Base-by-base conservation (phyloP, 2,888 invertebrate genomes). In the Diadromus collaris region DNA sequence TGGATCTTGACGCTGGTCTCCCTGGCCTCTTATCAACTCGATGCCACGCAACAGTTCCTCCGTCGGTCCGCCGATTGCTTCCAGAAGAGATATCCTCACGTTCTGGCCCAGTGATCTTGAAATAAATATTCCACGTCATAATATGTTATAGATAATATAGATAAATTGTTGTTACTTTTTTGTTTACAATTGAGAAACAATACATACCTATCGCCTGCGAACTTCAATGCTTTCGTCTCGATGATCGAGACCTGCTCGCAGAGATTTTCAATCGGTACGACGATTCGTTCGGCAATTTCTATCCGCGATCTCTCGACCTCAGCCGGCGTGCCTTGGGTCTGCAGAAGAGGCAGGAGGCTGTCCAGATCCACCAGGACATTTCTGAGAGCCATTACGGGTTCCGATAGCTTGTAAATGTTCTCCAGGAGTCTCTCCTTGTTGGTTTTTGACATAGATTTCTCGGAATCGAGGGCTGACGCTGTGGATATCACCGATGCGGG, bases 21-120 rank as follows among this genome's bases (percentile, higher is more conserved):
- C 84, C 16, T 87, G 86, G 2, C 84, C 80, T 54, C 86, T 87
- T 44, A 90, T 87, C 41, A 90, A 76, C 77, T 90, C 90, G 63
- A 88, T 82, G 2, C 89, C 89, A 0, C 90, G 86, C 13, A 90
- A 81, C 19, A 90, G 85, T 75, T 90, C 90, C 68, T 90, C 90
- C 2, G 87, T 88, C 2, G 90, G 89, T 1, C 89, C 90, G 24
- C 90, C 87, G 9, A 90, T 86, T 2, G 86, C 79, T 83, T 90
- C 90, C 58, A 90, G 67, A 46, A 90, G 78, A 3, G 89, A 86
- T 38, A 90, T 88, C 38, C 89, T 81, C 4, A 86, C 80, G 1
- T 81, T 85, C 74, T 89, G 90, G 6, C 74, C 65, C 19, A 88
- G 70, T 0, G 90, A 88, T 51, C 83, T 80, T 21, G 9, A 29